Conservation (phyloP, 2,888 invertebrate genomes). For the Beris morrisii region DNA sequence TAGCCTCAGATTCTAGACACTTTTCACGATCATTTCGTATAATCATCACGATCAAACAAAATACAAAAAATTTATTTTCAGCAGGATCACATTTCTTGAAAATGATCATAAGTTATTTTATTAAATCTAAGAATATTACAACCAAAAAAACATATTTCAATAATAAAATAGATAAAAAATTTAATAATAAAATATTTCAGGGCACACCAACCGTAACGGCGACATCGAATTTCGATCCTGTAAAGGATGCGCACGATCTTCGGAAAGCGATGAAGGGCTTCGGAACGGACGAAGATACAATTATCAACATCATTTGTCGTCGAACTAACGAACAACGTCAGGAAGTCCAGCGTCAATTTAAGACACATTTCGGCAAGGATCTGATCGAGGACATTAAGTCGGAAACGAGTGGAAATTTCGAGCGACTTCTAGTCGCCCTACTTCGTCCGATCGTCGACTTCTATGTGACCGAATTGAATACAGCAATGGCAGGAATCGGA, state of each 20-base stretch:
- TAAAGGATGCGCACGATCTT: conserved; percentile 76
- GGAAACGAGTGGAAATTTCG: conserved; percentile 86
- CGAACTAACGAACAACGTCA: conserved; percentile 85
- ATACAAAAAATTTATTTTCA: too few species aligned
- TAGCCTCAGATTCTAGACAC: too few species aligned
- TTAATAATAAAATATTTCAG: conserved; percentile 41
- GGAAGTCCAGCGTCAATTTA: conserved; percentile 57
- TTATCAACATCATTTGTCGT: conserved; percentile 80
- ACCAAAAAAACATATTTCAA: too few species aligned
- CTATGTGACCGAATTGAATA: conserved; percentile 75
- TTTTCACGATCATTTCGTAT: too few species aligned
- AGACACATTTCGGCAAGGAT: conserved; percentile 60
- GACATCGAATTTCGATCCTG: conserved; percentile 75
- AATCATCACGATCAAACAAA: too few species aligned
- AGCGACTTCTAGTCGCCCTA: conserved; percentile 77
- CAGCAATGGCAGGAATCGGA: conserved; percentile 81
- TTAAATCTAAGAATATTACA: too few species aligned
- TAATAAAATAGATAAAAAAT: too few species aligned
- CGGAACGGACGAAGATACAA: conserved; percentile 87
- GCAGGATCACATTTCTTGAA: too few species aligned
- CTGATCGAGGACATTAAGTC: conserved; percentile 82
- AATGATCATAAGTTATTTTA: too few species aligned
- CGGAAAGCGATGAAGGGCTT: conserved; percentile 89
- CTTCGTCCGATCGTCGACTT: conserved; percentile 84
- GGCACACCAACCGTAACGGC: conserved; percentile 72